Base-by-base conservation (phyloP, 1,140 invertebrate genomes). In the Mycetomoellerius zeteki region DNA sequence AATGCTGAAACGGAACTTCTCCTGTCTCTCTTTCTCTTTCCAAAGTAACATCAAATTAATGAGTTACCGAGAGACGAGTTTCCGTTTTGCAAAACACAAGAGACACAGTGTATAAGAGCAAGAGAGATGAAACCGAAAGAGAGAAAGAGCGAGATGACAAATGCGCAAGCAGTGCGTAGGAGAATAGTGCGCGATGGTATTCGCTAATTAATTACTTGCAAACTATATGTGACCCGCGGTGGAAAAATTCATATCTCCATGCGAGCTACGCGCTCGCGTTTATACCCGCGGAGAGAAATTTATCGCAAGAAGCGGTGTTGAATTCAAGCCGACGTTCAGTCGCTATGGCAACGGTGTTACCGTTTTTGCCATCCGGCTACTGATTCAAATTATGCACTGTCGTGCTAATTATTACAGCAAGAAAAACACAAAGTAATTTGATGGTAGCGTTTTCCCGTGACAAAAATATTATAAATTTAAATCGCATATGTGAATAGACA, bases 21-120 rank as follows among this genome's bases (percentile, higher is more conserved):
- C 37, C 37, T 10, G 8, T 43, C n/a, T 21, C n/a, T 21, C 65
- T 50, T 24, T 50, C 65, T 77, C 50, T 67, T 58, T 72, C 71
- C 56, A 50, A 87, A 77, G 60, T 67, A 62, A 77, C 84, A 88
- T 86, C 62, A 86, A 89, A 89, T 89, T 89, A 89, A 89, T 71
- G 88, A 89, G 84, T 89, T 89, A 81, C 69, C 54, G 52, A 76
- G 73, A 80, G 69, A 85, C 27, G 56, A 82, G 76, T 89, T 89
- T 86, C 76, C 52, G 69, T 84, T 86, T 88, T 58, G 27, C 21
- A 19, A n/a, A 76, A 86, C 50, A 67, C 30, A 56, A 88, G 73
- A 60, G 56, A 82, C 33, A 33, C 24, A 8, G 54, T 30, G 21
- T 54, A 27, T 24, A 54, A 56, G 37, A 33, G 47, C n/a, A 43